Evolutionary conservation across 2,797 vertebrate species (phyloP), one percentile per base, ranked within the genome.

Genomic region (Arnoldichthys spilopterus): DNA sequence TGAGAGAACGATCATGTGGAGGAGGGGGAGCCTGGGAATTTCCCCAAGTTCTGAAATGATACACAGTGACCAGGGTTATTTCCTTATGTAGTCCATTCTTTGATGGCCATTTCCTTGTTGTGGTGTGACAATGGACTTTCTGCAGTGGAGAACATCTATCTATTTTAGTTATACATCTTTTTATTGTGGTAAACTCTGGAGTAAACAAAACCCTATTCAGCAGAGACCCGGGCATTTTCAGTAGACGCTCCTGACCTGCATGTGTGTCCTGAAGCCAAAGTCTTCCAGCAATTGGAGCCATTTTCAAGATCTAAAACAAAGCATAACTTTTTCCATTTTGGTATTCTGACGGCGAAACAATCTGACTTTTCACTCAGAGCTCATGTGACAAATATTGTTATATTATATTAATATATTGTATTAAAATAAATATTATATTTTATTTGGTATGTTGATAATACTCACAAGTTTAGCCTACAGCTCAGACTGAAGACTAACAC

Each of bases 21-120:
- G 16, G 74, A n/a, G 40, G 40, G 43, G 43, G 6, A 28, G 49
- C 11, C 13, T 66, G 74, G 79, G 79, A 76, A 81, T 76, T 81
- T 76, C 79, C 74, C 74, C 16, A 40, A 20, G 54, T 67, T 61
- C 18, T 37, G n/a, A 40, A 71, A 40, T 43, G 45, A 64, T 45
- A 16, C 18, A 43, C 34, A 4, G 6, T 11, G 26, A 6, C 59
- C 37, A 18, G 24, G 16, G 6, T 47, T 32, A 66, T 72, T 78
- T 45, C 77, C 77, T n/a, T 45, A 58, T 16, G 13, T 34, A 32
- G 58, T 1, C 18, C 24, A 5, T 28, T n/a, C 28, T 32, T 34
- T 28, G 20, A 15, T 8, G 8, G 18, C 13, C 1, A 12, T 59
- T 72, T 67, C 79, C 49, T 63, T 63, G 7, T 64, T 78, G 45